A percentile compares a stretch with the other conserved stretches of the same genome.
phyloP scores from a whole-genome alignment of 2,113 vertebrate species.

The Benitochromis conjunctus region DNA sequence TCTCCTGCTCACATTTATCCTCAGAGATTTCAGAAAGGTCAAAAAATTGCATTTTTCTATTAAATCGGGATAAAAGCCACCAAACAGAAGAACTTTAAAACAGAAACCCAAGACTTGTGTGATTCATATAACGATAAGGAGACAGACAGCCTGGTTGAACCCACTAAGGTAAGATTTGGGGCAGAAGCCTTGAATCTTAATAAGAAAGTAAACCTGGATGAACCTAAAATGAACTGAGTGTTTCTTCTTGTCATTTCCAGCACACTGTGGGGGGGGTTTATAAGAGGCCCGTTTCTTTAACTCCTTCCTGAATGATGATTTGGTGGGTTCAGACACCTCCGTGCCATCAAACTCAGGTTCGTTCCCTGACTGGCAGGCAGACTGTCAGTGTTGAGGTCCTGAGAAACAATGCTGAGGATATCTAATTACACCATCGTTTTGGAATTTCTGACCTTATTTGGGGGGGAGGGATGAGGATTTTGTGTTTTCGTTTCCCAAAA shows the following conservation, averaged over 20 bases:
- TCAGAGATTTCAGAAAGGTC: neutral
- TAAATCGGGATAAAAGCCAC: neutral
- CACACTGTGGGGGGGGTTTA: neutral
- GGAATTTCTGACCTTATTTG: slow-evolving; percentile 66
- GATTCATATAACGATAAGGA: neutral
- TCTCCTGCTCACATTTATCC: neutral
- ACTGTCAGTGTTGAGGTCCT: slow-evolving; percentile 30
- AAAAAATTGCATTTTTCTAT: neutral
- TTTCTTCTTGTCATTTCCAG: neutral
- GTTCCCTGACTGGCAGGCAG: slow-evolving; percentile 8
- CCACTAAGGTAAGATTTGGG: neutral
- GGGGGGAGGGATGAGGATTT: slow-evolving; percentile 13
- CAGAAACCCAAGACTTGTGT: accelerated
- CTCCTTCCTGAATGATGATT: neutral
- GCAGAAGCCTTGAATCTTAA: neutral
- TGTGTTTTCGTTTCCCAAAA: slow-evolving; percentile 54
- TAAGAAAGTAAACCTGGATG: neutral
- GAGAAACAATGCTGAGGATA: slow-evolving; percentile 42
- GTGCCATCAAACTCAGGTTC: neutral
- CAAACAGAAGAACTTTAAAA: neutral
- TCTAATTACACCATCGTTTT: slow-evolving; percentile 52
- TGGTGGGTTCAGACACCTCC: neutral
- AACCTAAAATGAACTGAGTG: neutral
- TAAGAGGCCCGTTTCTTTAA: neutral
- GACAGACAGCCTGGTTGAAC: neutral